Evolutionary conservation across 2,888 invertebrate species (phyloP).

Genomic region (Cephus rjabovi): DNA sequence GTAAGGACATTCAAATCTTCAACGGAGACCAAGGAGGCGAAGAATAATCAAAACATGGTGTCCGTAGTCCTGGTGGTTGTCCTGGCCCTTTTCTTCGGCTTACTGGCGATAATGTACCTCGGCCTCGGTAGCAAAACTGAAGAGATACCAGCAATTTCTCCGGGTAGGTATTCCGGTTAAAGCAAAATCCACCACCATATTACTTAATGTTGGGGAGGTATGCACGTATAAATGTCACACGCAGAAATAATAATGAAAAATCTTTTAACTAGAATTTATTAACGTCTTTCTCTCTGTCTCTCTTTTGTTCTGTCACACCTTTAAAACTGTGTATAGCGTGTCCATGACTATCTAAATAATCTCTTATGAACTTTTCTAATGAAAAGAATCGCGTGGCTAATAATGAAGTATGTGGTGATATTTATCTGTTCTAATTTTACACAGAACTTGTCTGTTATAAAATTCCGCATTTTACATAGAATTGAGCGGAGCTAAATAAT

Average conservation of each 20-base stretch:
- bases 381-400: not conserved
- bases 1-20: constrained; percentile 51
- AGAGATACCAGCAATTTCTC: constrained; percentile 54
- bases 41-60: constrained; percentile 62
- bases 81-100: constrained; percentile 62
- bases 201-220: not conserved
- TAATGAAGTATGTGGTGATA: not conserved
- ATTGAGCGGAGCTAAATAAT: not conserved
- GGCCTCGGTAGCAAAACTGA: constrained; percentile 63
- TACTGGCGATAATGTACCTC: constrained; percentile 64
- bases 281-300: not conserved
- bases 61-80: constrained; percentile 64
- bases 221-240: not conserved
- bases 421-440: not conserved
- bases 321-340: constrained; percentile 6
- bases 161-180: constrained; percentile 58
- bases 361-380: not conserved
- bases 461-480: not conserved
- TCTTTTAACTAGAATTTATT: not conserved
- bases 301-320: not conserved
- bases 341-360: not conserved
- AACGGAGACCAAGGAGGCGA: constrained; percentile 44
- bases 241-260: not conserved
- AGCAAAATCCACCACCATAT: not conserved
- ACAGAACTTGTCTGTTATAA: not conserved